These are phyloP conservation scores for Conops quadrifasciatus DNA, from an alignment of 2,888 invertebrate genomes.

Conservation along the genomic window DNA sequence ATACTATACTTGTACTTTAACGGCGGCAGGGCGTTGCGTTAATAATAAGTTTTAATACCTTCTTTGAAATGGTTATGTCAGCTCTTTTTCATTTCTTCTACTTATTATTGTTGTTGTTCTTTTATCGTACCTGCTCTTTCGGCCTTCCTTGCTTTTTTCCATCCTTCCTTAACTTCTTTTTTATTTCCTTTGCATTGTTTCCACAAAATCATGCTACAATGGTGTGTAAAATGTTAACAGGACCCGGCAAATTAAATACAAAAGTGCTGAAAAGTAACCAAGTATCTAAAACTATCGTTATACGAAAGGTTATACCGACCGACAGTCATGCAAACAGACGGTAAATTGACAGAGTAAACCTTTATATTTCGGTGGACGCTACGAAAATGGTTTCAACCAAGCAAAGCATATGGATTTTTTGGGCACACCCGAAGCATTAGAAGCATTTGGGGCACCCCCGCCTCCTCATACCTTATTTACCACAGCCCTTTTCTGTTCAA, in stretches of 20 bases:
- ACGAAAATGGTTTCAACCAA: too few species aligned
- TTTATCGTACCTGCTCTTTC: too few species aligned
- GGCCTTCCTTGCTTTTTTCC: too few species aligned
- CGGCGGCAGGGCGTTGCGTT: neutral
- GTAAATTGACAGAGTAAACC: neutral
- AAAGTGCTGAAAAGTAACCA: conserved; percentile 25
- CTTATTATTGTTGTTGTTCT: too few species aligned
- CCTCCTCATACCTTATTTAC: neutral
- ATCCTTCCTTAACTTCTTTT: too few species aligned
- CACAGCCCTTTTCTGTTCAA: neutral
- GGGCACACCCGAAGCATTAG: too few species aligned
- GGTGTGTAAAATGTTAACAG: conserved; percentile 11
- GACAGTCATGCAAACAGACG: neutral
- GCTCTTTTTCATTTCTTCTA: too few species aligned
- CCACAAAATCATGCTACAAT: neutral
- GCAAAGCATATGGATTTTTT: too few species aligned
- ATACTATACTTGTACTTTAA: too few species aligned
- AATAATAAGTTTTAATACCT: neutral
- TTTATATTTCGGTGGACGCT: too few species aligned
- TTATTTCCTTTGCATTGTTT: neutral
- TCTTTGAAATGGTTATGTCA: neutral
- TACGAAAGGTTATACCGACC: conserved; percentile 7
- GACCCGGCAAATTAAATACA: conserved; percentile 27
- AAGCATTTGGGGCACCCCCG: too few species aligned
- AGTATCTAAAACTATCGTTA: neutral